These are phyloP conservation scores for Pachypsylla venusta DNA, from an alignment of 1,140 invertebrate species.

Conservation along the genomic window DNA sequence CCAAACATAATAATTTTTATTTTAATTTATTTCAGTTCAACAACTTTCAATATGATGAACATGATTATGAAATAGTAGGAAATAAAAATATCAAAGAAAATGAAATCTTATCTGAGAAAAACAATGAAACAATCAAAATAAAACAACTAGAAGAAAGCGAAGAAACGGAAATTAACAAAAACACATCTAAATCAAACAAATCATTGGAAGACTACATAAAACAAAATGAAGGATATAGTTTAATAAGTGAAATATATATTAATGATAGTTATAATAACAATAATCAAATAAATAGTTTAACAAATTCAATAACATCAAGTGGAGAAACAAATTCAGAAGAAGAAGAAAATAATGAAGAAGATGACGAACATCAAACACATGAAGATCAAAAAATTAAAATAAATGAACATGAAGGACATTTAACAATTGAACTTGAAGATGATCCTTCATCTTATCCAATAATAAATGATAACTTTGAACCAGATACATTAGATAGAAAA, in stretches of 20 bases:
- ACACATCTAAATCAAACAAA: no score
- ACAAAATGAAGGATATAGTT: constrained; percentile 39
- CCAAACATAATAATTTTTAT: no score
- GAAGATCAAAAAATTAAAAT: constrained; percentile 12
- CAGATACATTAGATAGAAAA: constrained; percentile 68
- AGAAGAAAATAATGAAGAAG: constrained; percentile 32
- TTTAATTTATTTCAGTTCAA: no score
- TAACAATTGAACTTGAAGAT: constrained; percentile 64
- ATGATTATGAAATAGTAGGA: constrained; percentile 2
- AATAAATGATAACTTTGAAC: constrained; percentile 59
- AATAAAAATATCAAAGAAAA: not conserved
- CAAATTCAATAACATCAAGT: constrained; percentile 27
- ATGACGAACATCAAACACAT: not conserved
- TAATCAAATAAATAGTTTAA: constrained; percentile 46
- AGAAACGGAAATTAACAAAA: no score
- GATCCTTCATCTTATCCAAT: constrained; percentile 37
- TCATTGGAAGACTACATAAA: not conserved
- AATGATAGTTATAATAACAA: constrained; percentile 55
- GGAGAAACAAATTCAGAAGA: constrained; percentile 29
- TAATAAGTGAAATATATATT: constrained; percentile 61
- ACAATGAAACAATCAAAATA: no score
- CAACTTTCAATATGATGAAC: not conserved
- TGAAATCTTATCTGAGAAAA: no score
- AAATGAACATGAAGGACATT: constrained; percentile 44
- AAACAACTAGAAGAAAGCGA: no score